Base-by-base conservation (phyloP, 2,888 invertebrate species). In the Drosophila nr. fundita region DNA sequence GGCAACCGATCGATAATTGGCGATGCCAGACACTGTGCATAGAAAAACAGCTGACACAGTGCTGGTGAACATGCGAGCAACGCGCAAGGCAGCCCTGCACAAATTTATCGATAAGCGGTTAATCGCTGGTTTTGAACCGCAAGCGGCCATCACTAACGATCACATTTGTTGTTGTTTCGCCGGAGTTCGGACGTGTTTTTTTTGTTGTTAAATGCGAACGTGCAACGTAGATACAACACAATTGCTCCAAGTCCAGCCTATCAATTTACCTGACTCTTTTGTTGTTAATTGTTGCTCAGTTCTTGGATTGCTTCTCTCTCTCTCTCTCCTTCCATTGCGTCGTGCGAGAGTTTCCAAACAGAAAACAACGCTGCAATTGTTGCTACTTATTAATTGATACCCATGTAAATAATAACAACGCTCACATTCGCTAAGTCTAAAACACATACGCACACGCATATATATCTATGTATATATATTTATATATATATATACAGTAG, bases 151-250 rank as follows among this genome's bases (percentile, higher is more conserved):
- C 77, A 15, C 61, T 24, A 68, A 24, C 24, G 10, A 13, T 68
- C 64, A 76, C 45, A 78, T 63, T 81, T 78, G 81, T 78, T 78
- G 78, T 78, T 78, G 68, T 78, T 71, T 50, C 68, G 65, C 63
- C 77, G 78, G 49, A 72, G 77, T 66, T 50, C 77, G 78, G 77
- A 80, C 78, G 78, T 80, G 76, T 76, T 52, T 64, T 78, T 68
- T 80, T 80, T 45, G 7, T 24, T 45, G 21, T 15, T 54, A 58
- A 58, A 71, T 67, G 71, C 81, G 80, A 67, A 63, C 70, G 76
- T 70, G 64, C 64, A 67, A 67, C 76, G 67, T 55, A 63, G 34
- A 58, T 27, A 62, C 32, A 48, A 59, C 50, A 54, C 53, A 69
- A 48, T 63, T 38, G 61, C 62, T 49, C 48, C 36, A 50, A 58